Evolutionary conservation across 2,888 invertebrate species (phyloP).

Genomic region (Cyrtodaria siliqua): DNA sequence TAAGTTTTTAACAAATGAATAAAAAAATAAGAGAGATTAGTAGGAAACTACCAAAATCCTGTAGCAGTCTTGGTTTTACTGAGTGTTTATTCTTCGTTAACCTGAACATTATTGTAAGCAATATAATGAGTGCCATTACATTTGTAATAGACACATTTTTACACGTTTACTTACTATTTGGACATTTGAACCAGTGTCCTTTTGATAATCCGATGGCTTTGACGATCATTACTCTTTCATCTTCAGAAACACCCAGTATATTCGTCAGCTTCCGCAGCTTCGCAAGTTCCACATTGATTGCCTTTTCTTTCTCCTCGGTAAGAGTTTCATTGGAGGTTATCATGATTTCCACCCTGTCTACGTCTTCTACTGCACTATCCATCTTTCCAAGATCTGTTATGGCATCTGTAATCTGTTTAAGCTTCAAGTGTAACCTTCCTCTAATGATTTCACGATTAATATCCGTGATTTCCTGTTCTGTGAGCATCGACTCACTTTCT

Average conservation of each 20-base stretch:
- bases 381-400: neutral
- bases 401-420: constrained; percentile 2
- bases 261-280: constrained; percentile 38
- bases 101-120: no score
- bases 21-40: no score
- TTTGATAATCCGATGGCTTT: constrained; percentile 88
- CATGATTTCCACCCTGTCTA: neutral
- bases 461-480: constrained; percentile 66
- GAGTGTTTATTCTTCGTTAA: no score
- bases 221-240: constrained; percentile 88
- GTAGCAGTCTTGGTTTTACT: no score
- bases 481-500: constrained; percentile 29
- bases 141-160: no score
- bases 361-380: neutral
- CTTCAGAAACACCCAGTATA: constrained; percentile 82
- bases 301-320: constrained; percentile 11
- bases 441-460: constrained; percentile 64
- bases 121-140: no score
- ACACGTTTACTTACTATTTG: constrained; percentile 87
- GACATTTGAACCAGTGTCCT: constrained; percentile 91
- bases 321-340: constrained; percentile 23
- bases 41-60: no score
- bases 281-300: constrained; percentile 19
- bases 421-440: constrained; percentile 13
- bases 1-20: no score